Evolutionary conservation across 2,797 vertebrate genomes (phyloP).

Genomic region (Lepilemur ruficaudatus): DNA sequence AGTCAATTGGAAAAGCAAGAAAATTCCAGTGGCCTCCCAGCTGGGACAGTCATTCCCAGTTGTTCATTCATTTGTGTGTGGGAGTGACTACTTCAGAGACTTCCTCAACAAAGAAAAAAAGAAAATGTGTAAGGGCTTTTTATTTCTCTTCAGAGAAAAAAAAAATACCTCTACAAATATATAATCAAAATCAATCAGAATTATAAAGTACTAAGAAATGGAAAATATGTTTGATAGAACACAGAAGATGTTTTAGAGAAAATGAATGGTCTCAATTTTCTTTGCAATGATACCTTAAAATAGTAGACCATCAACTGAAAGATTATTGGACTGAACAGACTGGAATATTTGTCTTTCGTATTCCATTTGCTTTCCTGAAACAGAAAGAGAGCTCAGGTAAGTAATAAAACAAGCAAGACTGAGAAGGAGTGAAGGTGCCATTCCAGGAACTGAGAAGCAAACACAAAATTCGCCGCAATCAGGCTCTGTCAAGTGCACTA

Average conservation of each 20-base stretch:
- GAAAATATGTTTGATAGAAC: slow-evolving; percentile 41
- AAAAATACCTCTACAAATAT: slow-evolving; percentile 40
- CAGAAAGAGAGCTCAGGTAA: slow-evolving; percentile 41
- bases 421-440: slow-evolving; percentile 64
- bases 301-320: slow-evolving; percentile 57
- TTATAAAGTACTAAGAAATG: slow-evolving; percentile 22
- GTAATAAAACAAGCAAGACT: slow-evolving; percentile 14
- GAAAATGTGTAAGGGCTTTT: slow-evolving; percentile 6
- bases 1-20: not conserved
- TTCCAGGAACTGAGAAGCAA: slow-evolving; percentile 73
- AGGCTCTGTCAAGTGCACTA: slow-evolving; percentile 78
- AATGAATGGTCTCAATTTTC: slow-evolving; percentile 62
- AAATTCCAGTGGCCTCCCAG: not conserved
- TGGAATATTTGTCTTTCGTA: slow-evolving; percentile 15
- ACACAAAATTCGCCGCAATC: slow-evolving; percentile 68
- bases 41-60: not conserved
- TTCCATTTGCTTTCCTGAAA: not conserved
- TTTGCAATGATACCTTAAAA: slow-evolving; percentile 46
- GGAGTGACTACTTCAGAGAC: not conserved
- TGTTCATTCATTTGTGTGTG: not conserved
- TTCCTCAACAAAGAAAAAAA: not conserved
- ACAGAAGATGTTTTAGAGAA: slow-evolving; percentile 61
- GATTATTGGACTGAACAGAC: not conserved
- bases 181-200: slow-evolving; percentile 74
- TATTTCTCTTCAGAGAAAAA: slow-evolving; percentile 2